phyloP scores from a whole-genome alignment of 2,797 vertebrate species.

The Novumbra hubbsi region DNA sequence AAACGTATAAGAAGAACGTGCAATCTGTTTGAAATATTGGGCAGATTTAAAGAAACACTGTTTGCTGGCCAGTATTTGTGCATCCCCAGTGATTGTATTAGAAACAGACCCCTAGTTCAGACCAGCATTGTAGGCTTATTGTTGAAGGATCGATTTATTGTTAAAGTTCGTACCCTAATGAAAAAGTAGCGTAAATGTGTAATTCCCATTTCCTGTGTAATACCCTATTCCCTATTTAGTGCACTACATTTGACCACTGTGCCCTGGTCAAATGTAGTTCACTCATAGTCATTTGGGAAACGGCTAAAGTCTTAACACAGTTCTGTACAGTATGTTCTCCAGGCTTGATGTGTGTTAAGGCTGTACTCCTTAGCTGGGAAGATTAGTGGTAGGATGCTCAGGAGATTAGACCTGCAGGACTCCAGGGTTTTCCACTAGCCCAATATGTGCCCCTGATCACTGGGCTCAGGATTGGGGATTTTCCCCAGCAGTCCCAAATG shows the following conservation, averaged over 20 bases:
- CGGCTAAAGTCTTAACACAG: not conserved
- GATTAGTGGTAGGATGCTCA: not conserved
- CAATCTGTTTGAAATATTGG: no score
- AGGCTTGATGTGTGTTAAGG: not conserved
- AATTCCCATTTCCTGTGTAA: no score
- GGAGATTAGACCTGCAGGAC: not conserved
- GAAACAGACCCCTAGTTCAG: no score
- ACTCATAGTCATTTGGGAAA: not conserved
- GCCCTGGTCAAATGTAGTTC: not conserved
- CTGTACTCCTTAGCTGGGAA: not conserved
- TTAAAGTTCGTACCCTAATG: no score
- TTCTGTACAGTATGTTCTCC: not conserved
- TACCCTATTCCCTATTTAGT: no score
- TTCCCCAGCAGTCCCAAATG: not conserved
- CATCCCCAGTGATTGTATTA: no score
- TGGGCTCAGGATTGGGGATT: not conserved
- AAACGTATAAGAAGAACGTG: no score
- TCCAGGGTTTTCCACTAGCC: not conserved
- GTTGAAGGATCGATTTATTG: no score
- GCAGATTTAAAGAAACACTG: no score
- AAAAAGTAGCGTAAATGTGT: no score
- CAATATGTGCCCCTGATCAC: not conserved
- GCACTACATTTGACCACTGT: not conserved
- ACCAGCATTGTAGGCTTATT: no score
- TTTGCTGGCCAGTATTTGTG: no score